Percentiles rank a stretch among this genome's conserved stretches.
Conservation (phyloP, 2,113 vertebrate species). For the Microcebus griseorufus region DNA sequence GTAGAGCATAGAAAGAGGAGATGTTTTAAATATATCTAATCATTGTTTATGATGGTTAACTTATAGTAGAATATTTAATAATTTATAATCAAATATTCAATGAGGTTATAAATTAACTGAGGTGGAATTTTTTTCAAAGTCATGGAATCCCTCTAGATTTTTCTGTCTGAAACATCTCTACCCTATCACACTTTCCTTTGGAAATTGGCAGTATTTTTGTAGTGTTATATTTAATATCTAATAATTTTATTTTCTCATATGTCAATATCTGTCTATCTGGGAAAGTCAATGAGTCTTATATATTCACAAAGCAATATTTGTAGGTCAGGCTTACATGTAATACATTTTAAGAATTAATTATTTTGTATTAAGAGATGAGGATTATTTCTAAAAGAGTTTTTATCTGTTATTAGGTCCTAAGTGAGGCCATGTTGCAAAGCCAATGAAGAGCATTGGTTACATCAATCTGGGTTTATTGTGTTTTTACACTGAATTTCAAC, state of each 20-base stretch:
- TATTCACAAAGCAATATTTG: conserved; percentile 15
- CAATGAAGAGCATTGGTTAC: neutral
- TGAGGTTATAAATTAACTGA: neutral
- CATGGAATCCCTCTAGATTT: neutral
- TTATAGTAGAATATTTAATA: neutral
- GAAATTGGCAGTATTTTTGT: neutral
- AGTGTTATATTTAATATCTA: conserved; percentile 1
- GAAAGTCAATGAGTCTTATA: neutral
- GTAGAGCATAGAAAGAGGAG: neutral
- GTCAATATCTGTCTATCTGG: neutral
- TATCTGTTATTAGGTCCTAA: neutral
- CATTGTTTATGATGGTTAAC: neutral
- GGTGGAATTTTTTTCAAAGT: neutral
- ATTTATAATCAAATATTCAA: neutral
- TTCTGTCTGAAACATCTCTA: conserved; percentile 10
- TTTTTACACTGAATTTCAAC: neutral
- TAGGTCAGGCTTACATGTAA: neutral
- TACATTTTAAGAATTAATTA: conserved; percentile 1
- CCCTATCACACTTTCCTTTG: neutral
- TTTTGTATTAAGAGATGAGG: neutral
- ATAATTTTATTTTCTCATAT: neutral
- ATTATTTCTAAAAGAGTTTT: neutral
- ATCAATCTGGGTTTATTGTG: neutral
- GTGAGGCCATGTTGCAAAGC: neutral
- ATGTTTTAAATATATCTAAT: neutral